These are phyloP conservation scores for Cyrtorhinus lividipennis DNA, from an alignment of 1,140 invertebrate species.

Conservation along the genomic window DNA sequence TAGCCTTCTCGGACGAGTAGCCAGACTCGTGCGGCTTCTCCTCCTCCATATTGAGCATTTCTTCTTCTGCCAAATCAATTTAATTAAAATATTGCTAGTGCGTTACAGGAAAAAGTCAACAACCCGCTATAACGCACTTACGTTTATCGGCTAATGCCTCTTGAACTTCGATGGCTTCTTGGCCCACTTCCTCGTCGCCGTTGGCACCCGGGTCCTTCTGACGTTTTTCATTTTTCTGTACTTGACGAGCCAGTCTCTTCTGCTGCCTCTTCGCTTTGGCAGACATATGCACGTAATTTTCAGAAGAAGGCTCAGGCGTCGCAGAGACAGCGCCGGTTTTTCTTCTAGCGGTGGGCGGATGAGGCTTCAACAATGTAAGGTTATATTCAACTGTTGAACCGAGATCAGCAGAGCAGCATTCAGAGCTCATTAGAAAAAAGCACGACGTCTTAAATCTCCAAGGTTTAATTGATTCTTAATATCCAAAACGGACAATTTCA, in stretches of 20 bases:
- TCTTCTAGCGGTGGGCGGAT: constrained; percentile 1
- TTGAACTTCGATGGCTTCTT: neutral
- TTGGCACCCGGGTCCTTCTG: neutral
- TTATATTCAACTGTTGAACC: neutral
- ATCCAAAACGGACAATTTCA: no score
- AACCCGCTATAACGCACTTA: neutral
- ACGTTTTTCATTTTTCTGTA: neutral
- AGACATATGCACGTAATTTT: no score
- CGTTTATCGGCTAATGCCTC: neutral
- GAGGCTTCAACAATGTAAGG: constrained; percentile 12
- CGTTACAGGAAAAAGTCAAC: no score
- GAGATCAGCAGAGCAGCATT: no score
- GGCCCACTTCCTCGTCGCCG: neutral
- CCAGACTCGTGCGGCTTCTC: constrained; percentile 41
- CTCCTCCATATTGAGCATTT: constrained; percentile 48
- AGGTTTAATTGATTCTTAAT: no score
- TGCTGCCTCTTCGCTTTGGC: no score
- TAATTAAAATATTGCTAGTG: no score
- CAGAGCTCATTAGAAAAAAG: no score
- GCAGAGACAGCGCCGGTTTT: constrained; percentile 2
- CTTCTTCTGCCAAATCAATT: no score
- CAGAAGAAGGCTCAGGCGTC: no score
- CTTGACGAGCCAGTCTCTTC: no score
- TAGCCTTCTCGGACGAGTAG: constrained; percentile 49
- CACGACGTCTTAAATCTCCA: no score